Conservation (phyloP, 2,888 invertebrate genomes). For the Trissonchulus sp. region DNA sequence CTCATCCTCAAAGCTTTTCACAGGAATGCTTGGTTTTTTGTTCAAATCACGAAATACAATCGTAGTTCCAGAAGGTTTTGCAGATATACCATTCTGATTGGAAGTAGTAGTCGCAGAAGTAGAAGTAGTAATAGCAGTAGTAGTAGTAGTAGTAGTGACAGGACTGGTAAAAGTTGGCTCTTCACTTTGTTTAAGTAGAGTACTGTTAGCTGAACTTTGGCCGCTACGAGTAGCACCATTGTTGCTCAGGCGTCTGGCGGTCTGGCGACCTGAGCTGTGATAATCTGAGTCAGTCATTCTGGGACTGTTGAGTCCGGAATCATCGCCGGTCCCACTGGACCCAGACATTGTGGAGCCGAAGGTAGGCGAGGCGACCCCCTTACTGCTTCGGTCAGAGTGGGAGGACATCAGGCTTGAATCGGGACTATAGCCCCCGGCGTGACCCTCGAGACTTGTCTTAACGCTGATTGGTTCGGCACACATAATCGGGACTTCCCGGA, state of each 20-base stretch:
- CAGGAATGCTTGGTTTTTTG: not conserved
- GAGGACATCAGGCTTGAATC: not conserved
- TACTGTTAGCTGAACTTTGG: too few relatives aligned
- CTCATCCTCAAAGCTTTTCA: conserved; percentile 23
- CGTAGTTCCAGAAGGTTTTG: too few relatives aligned
- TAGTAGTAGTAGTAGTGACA: not conserved
- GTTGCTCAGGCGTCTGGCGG: not conserved
- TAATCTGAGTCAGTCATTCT: not conserved
- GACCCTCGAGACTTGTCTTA: too few relatives aligned
- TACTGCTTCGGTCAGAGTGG: not conserved
- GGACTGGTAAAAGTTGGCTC: not conserved
- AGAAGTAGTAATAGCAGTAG: too few relatives aligned
- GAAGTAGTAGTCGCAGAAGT: too few relatives aligned
- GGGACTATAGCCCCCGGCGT: too few relatives aligned
- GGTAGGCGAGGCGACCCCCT: not conserved
- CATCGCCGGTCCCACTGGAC: not conserved
- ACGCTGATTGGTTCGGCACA: too few relatives aligned
- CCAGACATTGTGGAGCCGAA: not conserved
- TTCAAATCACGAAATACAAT: not conserved
- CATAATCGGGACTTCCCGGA: too few relatives aligned
- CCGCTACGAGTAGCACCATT: not conserved
- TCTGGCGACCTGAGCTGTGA: not conserved
- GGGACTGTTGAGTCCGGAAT: not conserved
- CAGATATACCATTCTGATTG: too few relatives aligned
- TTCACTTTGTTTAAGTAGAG: not conserved